Evolutionary conservation across 2,797 vertebrate genomes (phyloP), one percentile per base, ranked within the genome.

Genomic region (Jordanella pulchra): DNA sequence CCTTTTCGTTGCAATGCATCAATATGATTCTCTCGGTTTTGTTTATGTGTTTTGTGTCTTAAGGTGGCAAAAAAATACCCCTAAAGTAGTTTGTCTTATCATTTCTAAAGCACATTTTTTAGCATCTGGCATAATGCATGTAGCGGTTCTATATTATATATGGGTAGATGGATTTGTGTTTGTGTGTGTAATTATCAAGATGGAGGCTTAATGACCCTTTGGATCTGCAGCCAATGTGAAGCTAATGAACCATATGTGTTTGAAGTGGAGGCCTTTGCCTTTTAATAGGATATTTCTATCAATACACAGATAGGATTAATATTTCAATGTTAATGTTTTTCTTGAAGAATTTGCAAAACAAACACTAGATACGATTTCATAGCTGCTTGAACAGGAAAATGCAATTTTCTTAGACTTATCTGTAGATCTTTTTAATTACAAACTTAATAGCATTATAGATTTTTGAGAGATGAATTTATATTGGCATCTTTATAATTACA

Each of bases 321-420:
- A 95, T 95, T 95, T 95, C 94, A 95, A 93, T 95, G 93, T 93
- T 94, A 95, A 94, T 95, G 93, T 94, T 95, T 95, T 94, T 93
- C 93, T 95, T 93, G 89, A 87, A 85, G 93, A 94, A 94, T 93
- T 95, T 92, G 88, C 89, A 90, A 94, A 95, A 94, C 93, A 95
- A 95, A 95, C 93, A 93, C 69, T 77, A 92, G 93, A 90, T 76
- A 89, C 90, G 81, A 92, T 93, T 94, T 93, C 93, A 94, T 93
- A 93, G 91, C 92, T 81, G 84, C 92, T 93, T 93, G 94, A 93
- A 93, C 87, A 92, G 91, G 92, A 89, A 95, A 95, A 95, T 95
- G 90, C 91, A 94, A 94, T 95, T 94, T 95, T 93, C 91, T 91
- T 90, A 67, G 93, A 90, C 93, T 93, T 93, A 92, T 89, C 90